phyloP scores from a whole-genome alignment of 2,797 vertebrate species.

The Steatocranus sp. region DNA sequence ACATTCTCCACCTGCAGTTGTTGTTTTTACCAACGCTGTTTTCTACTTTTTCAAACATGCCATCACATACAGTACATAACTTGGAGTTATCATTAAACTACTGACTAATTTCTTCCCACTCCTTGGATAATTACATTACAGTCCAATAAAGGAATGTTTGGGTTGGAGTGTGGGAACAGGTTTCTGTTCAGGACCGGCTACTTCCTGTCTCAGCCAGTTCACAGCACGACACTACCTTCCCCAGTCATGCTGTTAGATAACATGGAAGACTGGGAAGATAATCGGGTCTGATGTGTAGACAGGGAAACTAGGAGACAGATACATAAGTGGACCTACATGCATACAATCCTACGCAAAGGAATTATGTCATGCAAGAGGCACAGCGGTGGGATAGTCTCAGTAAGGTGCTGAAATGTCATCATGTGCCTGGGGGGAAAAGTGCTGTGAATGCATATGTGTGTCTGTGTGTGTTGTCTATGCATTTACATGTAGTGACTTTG shows the following conservation, averaged over 20 bases:
- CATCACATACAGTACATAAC: background rate
- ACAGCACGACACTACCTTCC: conserved; percentile 18
- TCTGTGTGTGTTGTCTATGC: conserved; percentile 6
- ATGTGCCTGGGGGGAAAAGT: conserved; percentile 16
- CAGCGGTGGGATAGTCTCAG: conserved; percentile 1
- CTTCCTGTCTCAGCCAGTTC: conserved; percentile 51
- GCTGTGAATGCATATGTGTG: background rate
- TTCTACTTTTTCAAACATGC: conserved; percentile 11
- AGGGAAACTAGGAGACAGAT: conserved; percentile 4
- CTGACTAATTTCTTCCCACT: conserved; percentile 5
- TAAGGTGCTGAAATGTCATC: conserved; percentile 57
- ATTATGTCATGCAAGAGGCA: background rate
- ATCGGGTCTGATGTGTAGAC: conserved; percentile 9
- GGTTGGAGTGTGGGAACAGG: conserved; percentile 52
- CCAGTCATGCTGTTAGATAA: conserved; percentile 42
- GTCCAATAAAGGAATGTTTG: conserved; percentile 44
- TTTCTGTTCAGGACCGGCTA: conserved; percentile 26
- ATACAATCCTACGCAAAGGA: background rate
- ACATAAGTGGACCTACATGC: background rate
- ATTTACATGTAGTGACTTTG: background rate
- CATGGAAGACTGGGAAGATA: conserved; percentile 8
- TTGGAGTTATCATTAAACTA: background rate
- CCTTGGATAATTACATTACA: conserved; percentile 46
- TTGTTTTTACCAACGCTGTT: conserved; percentile 22
- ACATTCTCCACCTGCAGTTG: conserved; percentile 44